A percentile compares a stretch with the other conserved stretches of the same genome.
These are phyloP conservation scores for Conops quadrifasciatus DNA, from an alignment of 2,888 invertebrate species.

Conservation along the genomic window DNA sequence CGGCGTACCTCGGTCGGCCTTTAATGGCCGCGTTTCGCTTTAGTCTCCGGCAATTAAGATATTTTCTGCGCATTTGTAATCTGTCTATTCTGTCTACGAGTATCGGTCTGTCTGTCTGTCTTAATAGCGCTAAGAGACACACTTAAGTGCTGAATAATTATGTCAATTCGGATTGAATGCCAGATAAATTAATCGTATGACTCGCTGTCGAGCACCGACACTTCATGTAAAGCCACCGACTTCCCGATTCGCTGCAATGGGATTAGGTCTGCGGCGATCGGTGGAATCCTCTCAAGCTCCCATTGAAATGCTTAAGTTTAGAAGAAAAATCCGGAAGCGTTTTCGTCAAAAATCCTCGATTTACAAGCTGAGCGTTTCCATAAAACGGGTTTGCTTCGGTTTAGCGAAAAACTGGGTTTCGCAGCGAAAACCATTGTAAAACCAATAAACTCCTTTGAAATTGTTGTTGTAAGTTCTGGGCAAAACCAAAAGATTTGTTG, in stretches of 20 bases:
- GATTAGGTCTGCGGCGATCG: too few relatives aligned
- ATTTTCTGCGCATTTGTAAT: conserved; percentile 23
- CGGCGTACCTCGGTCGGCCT: not conserved
- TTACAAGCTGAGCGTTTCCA: too few relatives aligned
- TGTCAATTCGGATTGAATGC: conserved; percentile 45
- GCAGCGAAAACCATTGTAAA: too few relatives aligned
- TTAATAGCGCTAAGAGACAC: conserved; percentile 12
- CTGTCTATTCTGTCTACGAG: conserved; percentile 1
- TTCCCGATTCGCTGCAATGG: not conserved
- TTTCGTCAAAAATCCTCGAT: too few relatives aligned
- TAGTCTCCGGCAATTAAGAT: conserved; percentile 32
- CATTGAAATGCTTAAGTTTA: too few relatives aligned
- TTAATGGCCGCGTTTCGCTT: conserved; percentile 12
- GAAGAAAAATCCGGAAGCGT: too few relatives aligned
- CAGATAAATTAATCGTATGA: conserved; percentile 42
- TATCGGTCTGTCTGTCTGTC: conserved; percentile 7
- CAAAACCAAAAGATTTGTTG: too few relatives aligned
- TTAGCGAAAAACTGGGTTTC: too few relatives aligned
- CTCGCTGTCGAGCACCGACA: not conserved
- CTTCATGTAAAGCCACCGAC: not conserved
- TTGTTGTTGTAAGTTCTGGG: too few relatives aligned
- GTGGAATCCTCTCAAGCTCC: too few relatives aligned
- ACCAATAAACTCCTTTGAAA: too few relatives aligned
- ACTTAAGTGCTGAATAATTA: conserved; percentile 41
- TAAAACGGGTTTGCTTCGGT: too few relatives aligned